Conservation (phyloP, 2,888 invertebrate genomes). For the Drosophila diplacantha region DNA sequence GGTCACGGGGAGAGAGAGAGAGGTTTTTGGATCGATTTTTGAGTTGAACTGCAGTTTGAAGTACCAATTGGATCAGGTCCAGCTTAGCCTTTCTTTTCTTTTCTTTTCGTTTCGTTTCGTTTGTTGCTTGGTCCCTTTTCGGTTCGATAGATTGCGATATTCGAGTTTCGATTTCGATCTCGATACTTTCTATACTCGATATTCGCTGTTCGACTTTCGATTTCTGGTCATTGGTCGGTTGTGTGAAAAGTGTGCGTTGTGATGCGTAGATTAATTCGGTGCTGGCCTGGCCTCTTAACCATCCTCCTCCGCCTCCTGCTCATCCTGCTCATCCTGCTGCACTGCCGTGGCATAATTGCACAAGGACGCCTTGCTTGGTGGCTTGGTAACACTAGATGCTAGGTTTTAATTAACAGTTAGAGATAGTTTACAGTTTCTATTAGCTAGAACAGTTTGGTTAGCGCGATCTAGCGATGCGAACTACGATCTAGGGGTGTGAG, state of each 20-base stretch:
- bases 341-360: conserved; percentile 27
- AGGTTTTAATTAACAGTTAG: conserved; percentile 32
- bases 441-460: conserved; percentile 37
- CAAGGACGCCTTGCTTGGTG: conserved; percentile 10
- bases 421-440: conserved; percentile 30
- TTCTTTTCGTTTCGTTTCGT: neutral
- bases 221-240: conserved; percentile 33
- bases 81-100: conserved; percentile 16
- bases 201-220: conserved; percentile 1
- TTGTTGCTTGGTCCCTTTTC: neutral
- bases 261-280: conserved; percentile 37
- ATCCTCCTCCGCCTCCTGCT: conserved; percentile 46
- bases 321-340: conserved; percentile 38
- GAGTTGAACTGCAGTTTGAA: conserved; percentile 64
- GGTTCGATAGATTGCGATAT: neutral
- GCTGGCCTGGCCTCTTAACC: conserved; percentile 36
- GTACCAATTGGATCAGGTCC: conserved; percentile 55
- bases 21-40: conserved; percentile 33
- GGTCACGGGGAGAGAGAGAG: conserved; percentile 55
- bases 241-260: conserved; percentile 39
- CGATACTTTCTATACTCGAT: conserved; percentile 2
- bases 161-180: neutral
- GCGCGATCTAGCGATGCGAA: conserved; percentile 22
- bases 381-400: conserved; percentile 35
- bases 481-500: conserved; percentile 21